phyloP scores from a whole-genome alignment of 2,888 invertebrate genomes.

The Meliscaeva auricollis region DNA sequence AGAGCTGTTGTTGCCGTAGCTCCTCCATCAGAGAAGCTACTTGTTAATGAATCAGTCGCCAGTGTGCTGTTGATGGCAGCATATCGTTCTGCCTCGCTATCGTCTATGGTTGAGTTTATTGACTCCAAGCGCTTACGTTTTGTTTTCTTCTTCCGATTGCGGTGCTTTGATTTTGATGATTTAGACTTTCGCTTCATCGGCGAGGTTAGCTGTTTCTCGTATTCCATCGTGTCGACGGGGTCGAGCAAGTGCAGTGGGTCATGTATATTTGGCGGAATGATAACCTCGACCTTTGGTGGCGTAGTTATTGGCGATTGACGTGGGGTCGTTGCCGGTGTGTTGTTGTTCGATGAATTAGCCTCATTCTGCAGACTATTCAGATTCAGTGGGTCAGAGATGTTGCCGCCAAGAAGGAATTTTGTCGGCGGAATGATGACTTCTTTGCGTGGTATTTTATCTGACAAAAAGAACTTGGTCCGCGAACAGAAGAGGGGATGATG shows the following conservation, averaged over 20 bases:
- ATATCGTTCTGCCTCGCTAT: constrained; percentile 83
- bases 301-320: constrained; percentile 86
- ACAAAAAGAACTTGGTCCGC: constrained; percentile 89
- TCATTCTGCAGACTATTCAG: constrained; percentile 95
- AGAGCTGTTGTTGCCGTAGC: constrained; percentile 15
- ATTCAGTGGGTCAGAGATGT: constrained; percentile 97
- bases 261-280: constrained; percentile 95
- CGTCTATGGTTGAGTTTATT: constrained; percentile 80
- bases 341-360: constrained; percentile 88
- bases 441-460: constrained; percentile 90
- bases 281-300: constrained; percentile 91
- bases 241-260: constrained; percentile 95
- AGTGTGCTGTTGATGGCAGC: constrained; percentile 76
- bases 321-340: constrained; percentile 96
- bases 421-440: constrained; percentile 93
- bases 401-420: constrained; percentile 95
- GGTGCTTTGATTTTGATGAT: constrained; percentile 85
- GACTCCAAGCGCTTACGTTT: constrained; percentile 82
- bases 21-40: constrained; percentile 45
- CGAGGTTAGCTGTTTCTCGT: constrained; percentile 91
- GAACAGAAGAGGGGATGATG: constrained; percentile 80
- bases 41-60: constrained; percentile 66
- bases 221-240: constrained; percentile 91
- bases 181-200: constrained; percentile 86
- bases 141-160: constrained; percentile 88